Evolutionary conservation across 2,797 vertebrate genomes (phyloP).

Genomic region (Sebastes diaconus): DNA sequence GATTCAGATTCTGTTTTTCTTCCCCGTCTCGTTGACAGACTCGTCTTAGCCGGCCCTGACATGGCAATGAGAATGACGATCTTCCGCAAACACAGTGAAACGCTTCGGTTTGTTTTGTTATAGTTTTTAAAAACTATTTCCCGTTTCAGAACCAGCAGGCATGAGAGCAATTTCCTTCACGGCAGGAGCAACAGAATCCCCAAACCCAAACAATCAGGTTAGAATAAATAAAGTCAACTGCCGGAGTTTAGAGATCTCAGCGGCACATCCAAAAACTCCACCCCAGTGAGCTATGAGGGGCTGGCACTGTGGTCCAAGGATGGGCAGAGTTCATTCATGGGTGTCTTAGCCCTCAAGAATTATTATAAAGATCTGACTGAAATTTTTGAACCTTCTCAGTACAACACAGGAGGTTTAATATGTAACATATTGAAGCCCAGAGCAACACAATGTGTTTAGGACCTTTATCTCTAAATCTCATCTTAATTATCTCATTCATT

Average conservation of each 20-base stretch:
- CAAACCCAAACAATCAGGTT: slow-evolving; percentile 77
- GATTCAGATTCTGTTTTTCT: slow-evolving; percentile 18
- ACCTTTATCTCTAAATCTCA: background rate
- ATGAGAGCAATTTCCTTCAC: slow-evolving; percentile 73
- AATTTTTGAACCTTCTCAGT: background rate
- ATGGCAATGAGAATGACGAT: background rate
- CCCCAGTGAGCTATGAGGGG: slow-evolving; percentile 43
- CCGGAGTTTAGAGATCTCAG: slow-evolving; percentile 58
- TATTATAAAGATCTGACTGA: background rate
- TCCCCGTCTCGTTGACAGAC: slow-evolving; percentile 32
- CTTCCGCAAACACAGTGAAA: slow-evolving; percentile 42
- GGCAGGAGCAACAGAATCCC: slow-evolving; percentile 64
- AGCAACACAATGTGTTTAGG: slow-evolving; percentile 10
- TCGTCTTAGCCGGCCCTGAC: background rate
- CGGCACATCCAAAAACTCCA: slow-evolving; percentile 53
- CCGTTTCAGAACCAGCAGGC: slow-evolving; percentile 62
- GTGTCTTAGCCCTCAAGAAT: slow-evolving; percentile 15
- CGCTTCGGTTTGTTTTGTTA: slow-evolving; percentile 60
- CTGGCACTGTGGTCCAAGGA: slow-evolving; percentile 31
- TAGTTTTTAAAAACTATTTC: slow-evolving; percentile 62
- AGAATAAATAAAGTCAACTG: slow-evolving; percentile 74
- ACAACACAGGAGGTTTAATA: background rate
- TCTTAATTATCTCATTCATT: slow-evolving; percentile 11
- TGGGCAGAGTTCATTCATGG: slow-evolving; percentile 37
- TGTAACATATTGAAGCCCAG: background rate